phyloP scores from a whole-genome alignment of 2,113 vertebrate species.

The Halcyon malimbica region DNA sequence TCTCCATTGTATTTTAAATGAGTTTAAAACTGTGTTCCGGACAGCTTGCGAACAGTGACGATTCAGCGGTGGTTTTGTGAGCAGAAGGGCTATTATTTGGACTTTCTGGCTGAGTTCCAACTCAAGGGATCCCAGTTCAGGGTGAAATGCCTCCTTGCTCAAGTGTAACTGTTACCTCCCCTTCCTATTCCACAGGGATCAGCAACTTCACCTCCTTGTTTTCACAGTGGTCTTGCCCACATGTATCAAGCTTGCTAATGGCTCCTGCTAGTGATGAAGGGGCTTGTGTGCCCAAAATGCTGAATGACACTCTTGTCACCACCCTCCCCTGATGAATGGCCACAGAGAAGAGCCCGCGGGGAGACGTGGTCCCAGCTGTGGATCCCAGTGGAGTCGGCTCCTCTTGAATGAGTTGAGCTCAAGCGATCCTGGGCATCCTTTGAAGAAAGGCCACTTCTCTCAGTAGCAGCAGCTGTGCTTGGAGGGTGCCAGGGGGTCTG shows the following conservation, averaged over 20 bases:
- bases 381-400: not conserved
- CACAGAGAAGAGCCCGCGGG: not conserved
- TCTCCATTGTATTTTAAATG: not conserved
- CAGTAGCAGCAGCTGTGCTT: not conserved
- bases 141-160: not conserved
- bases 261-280: not conserved
- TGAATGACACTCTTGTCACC: not conserved
- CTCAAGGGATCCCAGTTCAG: not conserved
- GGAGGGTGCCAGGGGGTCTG: not conserved
- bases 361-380: not conserved
- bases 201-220: not conserved
- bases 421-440: not conserved
- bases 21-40: not conserved
- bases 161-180: not conserved
- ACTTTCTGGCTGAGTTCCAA: not conserved
- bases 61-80: not conserved
- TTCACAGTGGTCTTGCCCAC: accelerated
- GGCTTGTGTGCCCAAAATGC: not conserved
- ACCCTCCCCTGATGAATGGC: not conserved
- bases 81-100: not conserved
- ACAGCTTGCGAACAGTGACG: not conserved
- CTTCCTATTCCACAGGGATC: not conserved
- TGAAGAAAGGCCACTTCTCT: not conserved
- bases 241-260: not conserved
- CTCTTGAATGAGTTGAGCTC: not conserved